Conservation (phyloP, 2,797 vertebrate species). For the Sebastes hopkinsi region DNA sequence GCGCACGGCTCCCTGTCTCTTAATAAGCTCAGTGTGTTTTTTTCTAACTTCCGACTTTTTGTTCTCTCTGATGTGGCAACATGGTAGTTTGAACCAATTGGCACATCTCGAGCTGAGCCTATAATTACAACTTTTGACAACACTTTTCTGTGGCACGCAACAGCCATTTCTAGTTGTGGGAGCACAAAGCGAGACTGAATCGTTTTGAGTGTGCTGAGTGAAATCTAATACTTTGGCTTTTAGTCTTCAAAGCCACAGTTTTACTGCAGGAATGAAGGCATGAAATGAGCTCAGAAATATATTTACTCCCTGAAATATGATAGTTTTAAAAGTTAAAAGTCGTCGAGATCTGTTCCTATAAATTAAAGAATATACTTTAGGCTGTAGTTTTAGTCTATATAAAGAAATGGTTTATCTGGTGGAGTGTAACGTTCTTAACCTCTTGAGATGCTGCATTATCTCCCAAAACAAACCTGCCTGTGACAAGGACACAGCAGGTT, state of each 20-base stretch:
- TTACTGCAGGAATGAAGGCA: constrained; percentile 27
- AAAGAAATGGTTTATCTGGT: neutral
- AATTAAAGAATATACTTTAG: neutral
- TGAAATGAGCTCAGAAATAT: constrained; percentile 7
- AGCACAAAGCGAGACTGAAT: constrained; percentile 48
- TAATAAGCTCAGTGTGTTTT: constrained; percentile 50
- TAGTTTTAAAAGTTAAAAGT: constrained; percentile 2
- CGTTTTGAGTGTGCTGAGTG: constrained; percentile 19
- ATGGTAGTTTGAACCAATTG: constrained; percentile 72
- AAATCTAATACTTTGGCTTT: constrained; percentile 43
- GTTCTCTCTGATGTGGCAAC: constrained; percentile 74
- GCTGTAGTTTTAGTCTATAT: neutral
- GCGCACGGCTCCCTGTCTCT: constrained; percentile 65
- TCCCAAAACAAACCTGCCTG: constrained; percentile 19
- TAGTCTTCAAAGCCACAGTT: constrained; percentile 29
- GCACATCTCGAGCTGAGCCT: constrained; percentile 72
- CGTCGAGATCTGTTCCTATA: neutral
- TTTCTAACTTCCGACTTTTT: constrained; percentile 69
- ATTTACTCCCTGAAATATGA: neutral
- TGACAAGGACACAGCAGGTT: constrained; percentile 17
- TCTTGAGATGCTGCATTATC: neutral
- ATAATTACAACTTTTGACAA: constrained; percentile 74
- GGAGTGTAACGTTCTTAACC: neutral
- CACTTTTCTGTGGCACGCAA: constrained; percentile 72
- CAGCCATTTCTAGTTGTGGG: constrained; percentile 45